Base-by-base conservation (phyloP, 2,113 vertebrate species). In the Lophius piscatorius region DNA sequence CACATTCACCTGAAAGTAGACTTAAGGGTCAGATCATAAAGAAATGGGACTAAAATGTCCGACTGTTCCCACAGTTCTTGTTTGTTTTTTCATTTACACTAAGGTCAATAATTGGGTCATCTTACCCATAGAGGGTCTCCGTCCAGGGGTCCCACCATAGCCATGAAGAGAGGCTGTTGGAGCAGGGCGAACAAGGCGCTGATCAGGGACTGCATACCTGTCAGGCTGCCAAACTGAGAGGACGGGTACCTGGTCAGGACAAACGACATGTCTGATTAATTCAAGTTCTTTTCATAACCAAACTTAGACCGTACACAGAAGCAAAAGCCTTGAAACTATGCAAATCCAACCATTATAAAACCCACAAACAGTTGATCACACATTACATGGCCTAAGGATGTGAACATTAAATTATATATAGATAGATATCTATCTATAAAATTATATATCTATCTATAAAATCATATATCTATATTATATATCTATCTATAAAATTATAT, bases 241-340 rank as follows among this genome's bases (percentile, higher is more conserved):
- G 96, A 98, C 2, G 97, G 97, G 81, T 98, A 99, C 83, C 97
- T 99, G 93, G n/a, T n/a, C n/a, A n/a, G n/a, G n/a, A n/a, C n/a
- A n/a, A n/a, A n/a, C n/a, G n/a, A n/a, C n/a, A n/a, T n/a, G n/a
- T n/a, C n/a, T n/a, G n/a, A n/a, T n/a, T n/a, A n/a, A n/a, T n/a
- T n/a, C n/a, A n/a, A n/a, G n/a, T n/a, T n/a, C n/a, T n/a, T n/a
- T n/a, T n/a, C n/a, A n/a, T n/a, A n/a, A n/a, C n/a, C n/a, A n/a
- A n/a, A n/a, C n/a, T n/a, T n/a, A n/a, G n/a, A n/a, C n/a, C n/a
- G n/a, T n/a, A n/a, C n/a, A n/a, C n/a, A n/a, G n/a, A n/a, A n/a
- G n/a, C n/a, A n/a, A n/a, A n/a, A n/a, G n/a, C n/a, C n/a, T n/a
- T n/a, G n/a, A n/a, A n/a, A n/a, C n/a, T n/a, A n/a, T n/a, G n/a